Evolutionary conservation across 2,113 vertebrate genomes (phyloP), one percentile per base, ranked within the genome.

Genomic region (Istiophorus platypterus): DNA sequence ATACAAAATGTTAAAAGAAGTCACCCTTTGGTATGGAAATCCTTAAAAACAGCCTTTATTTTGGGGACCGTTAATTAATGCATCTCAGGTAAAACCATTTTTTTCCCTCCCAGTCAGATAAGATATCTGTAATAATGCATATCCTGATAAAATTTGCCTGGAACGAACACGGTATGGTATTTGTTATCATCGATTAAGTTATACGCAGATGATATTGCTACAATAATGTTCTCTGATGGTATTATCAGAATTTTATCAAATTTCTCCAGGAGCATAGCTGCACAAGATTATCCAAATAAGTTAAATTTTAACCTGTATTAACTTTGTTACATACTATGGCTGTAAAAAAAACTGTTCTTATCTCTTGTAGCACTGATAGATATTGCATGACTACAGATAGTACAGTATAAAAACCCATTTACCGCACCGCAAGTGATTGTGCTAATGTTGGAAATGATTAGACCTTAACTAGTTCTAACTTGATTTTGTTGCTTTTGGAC

Each of bases 251-350:
- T 27, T 70, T 81, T 84, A 90, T 91, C 79, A 76, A 63, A 76
- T 56, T 34, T 67, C 57, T 63, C 18, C 56, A 72, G 68, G 20
- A 74, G 71, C 31, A 14, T 8, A 56, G 47, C 76, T 54, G 29
- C 27, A 49, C 65, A 65, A 14, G 62, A 15, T 4, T 58, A 58
- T 80, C 41, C 3, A 62, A n/a, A 56, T 15, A 22, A 34, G 89
- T 89, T 92, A 92, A 78, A 89, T 8, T 85, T 83, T 92, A 85
- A 91, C 90, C 63, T n/a, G 58, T 15, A 7, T 45, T 88, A 87
- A 63, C 26, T 82, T 70, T 76, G 42, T 45, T 77, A 61, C 66
- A 65, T 75, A 5, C 20, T 69, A 12, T 54, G 10, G 41, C 45
- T 67, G n/a, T 80, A 59, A 29, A 65, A 29, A 65, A 72, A 17